Evolutionary conservation across 2,113 vertebrate species (phyloP).

Genomic region (Nesoenas mayeri): DNA sequence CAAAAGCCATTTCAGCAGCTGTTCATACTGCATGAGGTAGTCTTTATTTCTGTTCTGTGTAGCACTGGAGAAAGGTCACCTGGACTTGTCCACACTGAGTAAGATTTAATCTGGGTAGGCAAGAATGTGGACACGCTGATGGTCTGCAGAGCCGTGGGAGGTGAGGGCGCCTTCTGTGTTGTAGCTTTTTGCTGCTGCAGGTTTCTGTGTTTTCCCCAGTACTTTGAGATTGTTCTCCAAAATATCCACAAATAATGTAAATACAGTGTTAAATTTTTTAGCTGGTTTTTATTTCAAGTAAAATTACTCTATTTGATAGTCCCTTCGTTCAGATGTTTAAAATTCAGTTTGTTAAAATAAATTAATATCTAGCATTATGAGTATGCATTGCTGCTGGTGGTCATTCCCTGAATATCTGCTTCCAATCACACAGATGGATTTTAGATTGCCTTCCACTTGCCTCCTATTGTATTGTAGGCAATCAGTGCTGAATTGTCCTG

Average conservation of each 20-base stretch:
- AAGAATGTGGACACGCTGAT: neutral
- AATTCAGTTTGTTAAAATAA: neutral
- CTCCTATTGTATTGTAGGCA: neutral
- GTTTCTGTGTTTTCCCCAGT: neutral
- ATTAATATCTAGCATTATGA: neutral
- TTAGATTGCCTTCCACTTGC: neutral
- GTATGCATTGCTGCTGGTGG: neutral
- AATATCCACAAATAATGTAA: neutral
- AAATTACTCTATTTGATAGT: neutral
- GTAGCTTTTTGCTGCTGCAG: neutral
- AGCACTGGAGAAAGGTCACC: neutral
- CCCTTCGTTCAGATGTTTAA: neutral
- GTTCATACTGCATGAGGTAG: neutral
- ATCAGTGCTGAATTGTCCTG: neutral
- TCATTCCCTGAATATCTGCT: neutral
- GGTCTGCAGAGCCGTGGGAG: neutral
- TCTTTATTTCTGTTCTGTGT: neutral
- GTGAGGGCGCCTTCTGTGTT: neutral
- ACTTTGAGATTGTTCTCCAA: neutral
- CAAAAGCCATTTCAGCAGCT: neutral
- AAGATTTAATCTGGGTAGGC: neutral
- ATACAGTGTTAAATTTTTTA: neutral
- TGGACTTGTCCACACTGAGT: neutral
- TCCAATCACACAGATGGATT: neutral
- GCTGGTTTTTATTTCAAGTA: neutral